phyloP scores from a whole-genome alignment of 2,113 vertebrate genomes.

The Malurus melanocephalus region DNA sequence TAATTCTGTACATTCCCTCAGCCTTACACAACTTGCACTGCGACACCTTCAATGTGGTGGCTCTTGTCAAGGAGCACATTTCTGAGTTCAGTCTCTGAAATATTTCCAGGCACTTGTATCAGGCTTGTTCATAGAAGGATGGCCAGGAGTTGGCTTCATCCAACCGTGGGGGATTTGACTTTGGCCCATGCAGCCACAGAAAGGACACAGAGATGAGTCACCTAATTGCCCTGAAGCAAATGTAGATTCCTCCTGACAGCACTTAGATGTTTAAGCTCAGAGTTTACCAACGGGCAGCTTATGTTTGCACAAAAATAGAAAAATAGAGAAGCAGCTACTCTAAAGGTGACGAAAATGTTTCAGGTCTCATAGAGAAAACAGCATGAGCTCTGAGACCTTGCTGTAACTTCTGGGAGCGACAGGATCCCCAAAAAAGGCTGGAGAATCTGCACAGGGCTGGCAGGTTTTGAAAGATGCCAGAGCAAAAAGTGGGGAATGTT shows the following conservation, averaged over 20 bases:
- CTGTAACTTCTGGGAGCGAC: background rate
- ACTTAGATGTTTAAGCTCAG: constrained; percentile 1
- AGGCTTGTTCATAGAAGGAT: constrained; percentile 37
- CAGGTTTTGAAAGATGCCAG: background rate
- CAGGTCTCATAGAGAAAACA: background rate
- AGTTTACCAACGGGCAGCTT: constrained; percentile 40
- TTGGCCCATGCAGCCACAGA: background rate
- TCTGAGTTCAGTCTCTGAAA: constrained; percentile 22
- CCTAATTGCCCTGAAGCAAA: constrained; percentile 55
- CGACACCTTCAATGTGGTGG: constrained; percentile 13
- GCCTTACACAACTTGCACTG: background rate
- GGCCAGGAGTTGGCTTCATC: constrained; percentile 29
- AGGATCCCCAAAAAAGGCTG: background rate
- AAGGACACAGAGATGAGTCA: constrained; percentile 25
- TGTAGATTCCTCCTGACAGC: constrained; percentile 55
- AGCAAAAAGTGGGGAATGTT: background rate
- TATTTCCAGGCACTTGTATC: background rate
- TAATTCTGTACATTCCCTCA: constrained; percentile 9
- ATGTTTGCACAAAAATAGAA: constrained; percentile 48
- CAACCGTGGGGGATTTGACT: background rate
- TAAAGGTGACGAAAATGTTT: constrained; percentile 25
- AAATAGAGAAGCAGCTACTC: constrained; percentile 36
- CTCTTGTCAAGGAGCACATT: background rate
- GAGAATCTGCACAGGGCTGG: background rate
- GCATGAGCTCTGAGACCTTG: background rate